Base-by-base conservation (phyloP, 2,113 vertebrate species). In the Albula goreensis region DNA sequence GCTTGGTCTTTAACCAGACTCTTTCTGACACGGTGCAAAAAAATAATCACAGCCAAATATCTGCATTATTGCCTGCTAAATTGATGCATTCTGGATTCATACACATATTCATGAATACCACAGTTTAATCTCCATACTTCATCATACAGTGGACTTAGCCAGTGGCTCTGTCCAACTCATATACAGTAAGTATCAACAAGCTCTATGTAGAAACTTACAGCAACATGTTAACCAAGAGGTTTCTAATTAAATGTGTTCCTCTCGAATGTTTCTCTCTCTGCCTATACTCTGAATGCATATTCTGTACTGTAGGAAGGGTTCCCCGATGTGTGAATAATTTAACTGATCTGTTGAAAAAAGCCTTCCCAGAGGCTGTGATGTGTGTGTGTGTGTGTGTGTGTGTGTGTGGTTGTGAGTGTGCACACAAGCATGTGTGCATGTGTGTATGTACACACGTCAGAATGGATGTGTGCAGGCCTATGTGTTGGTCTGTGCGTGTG, bases 31-130 rank as follows among this genome's bases (percentile, higher is more conserved):
- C 86, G 86, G 88, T 86, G 87, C 86, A 83, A 49, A 90, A 81
- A 79, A 81, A 63, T 83, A 85, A 19, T 84, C 63, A 90, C 91
- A 94, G 96, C 96, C 95, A 95, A 93, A 95, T 89, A 90, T 90
- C 91, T 91, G 92, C 93, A 91, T 91, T 89, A 93, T 92, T 52
- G 96, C 97, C 96, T 95, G 95, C 96, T 96, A 88, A 91, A 79
- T 63, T 78, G 70, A 89, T 88, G 90, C 84, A 85, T 85, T 86
- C 89, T 50, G 60, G 50, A 56, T 56, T 80, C 86, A 85, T 89
- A 88, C 79, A 85, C 86, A 78, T 92, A 90, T 85, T 87, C 85
- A 85, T 77, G 66, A 89, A 88, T 89, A 83, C 52, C 82, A 88
- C 49, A n/a, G 60, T 49, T 13, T 31, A 77, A 87, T 66, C 25